Conservation (phyloP, 2,113 vertebrate species). For the Condylura cristata region DNA sequence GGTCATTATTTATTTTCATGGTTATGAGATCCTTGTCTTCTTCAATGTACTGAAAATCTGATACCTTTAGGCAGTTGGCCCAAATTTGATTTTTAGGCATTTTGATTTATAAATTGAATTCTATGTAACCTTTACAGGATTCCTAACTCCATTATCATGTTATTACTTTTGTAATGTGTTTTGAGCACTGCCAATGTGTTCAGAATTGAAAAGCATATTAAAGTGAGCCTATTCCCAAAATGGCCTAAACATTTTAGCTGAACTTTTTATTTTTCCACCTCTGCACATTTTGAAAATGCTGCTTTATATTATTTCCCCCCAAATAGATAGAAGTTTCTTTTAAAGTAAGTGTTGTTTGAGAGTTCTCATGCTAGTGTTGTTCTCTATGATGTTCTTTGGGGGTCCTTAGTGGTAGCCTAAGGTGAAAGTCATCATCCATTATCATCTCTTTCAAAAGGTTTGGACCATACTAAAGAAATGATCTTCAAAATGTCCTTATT, state of each 20-base stretch:
- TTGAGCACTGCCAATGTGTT: conserved; percentile 73
- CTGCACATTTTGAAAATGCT: conserved; percentile 66
- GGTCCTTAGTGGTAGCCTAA: neutral
- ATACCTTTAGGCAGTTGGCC: conserved; percentile 58
- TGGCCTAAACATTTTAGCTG: conserved; percentile 73
- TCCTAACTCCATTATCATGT: conserved; percentile 78
- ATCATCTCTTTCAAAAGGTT: neutral
- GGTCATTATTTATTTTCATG: conserved; percentile 67
- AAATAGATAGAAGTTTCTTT: conserved; percentile 44
- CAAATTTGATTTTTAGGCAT: conserved; percentile 77
- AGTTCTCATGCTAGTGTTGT: neutral
- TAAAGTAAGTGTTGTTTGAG: conserved; percentile 36
- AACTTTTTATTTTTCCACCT: conserved; percentile 74
- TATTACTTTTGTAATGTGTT: conserved; percentile 80
- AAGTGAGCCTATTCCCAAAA: conserved; percentile 66
- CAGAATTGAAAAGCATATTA: conserved; percentile 78
- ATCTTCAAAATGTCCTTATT: neutral
- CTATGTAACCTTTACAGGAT: conserved; percentile 80
- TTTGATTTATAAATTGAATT: conserved; percentile 82
- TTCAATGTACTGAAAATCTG: conserved; percentile 64
- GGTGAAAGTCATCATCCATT: neutral
- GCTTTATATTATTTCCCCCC: conserved; percentile 42
- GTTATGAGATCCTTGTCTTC: conserved; percentile 64
- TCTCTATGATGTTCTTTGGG: neutral
- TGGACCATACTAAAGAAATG: neutral